Conservation (phyloP, 2,797 vertebrate genomes). For the Pseudomugil gertrudae region DNA sequence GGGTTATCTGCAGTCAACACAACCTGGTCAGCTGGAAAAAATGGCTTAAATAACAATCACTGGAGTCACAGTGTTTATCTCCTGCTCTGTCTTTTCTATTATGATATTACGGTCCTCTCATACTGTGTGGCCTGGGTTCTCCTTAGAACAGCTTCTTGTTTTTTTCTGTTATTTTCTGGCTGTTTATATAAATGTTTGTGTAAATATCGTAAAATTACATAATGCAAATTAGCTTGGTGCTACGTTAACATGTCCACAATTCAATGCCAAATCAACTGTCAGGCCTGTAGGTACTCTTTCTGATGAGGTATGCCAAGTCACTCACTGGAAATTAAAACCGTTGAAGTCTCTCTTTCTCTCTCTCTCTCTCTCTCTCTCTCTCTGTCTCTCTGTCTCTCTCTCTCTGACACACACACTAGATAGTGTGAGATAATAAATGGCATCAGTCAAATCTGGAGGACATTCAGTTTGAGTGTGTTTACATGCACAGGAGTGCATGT, state of each 20-base stretch:
- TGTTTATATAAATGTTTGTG: not conserved
- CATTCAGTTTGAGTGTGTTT: conserved; percentile 32
- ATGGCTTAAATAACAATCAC: not conserved
- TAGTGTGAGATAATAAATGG: conserved; percentile 21
- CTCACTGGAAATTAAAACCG: not conserved
- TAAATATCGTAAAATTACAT: not conserved
- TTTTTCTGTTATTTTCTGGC: not conserved
- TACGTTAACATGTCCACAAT: not conserved
- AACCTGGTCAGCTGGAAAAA: conserved; percentile 7
- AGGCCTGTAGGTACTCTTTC: not conserved
- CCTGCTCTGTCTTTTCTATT: conserved; percentile 27
- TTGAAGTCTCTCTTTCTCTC: too few relatives aligned
- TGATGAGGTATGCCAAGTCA: not conserved
- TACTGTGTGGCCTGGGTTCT: conserved; percentile 53
- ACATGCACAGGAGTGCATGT: conserved; percentile 22
- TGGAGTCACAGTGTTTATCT: conserved; percentile 20
- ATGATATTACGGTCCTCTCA: not conserved
- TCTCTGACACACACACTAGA: conserved; percentile 35
- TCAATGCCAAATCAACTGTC: not conserved
- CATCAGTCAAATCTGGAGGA: conserved; percentile 11
- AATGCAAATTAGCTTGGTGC: not conserved
- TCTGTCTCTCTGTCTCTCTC: too few relatives aligned
- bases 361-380: too few relatives aligned
- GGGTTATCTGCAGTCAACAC: conserved; percentile 8
- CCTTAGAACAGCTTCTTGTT: conserved; percentile 28